Evolutionary conservation across 1,140 invertebrate genomes (phyloP), one percentile per base, ranked within the genome.

Genomic region (Mya arenaria): DNA sequence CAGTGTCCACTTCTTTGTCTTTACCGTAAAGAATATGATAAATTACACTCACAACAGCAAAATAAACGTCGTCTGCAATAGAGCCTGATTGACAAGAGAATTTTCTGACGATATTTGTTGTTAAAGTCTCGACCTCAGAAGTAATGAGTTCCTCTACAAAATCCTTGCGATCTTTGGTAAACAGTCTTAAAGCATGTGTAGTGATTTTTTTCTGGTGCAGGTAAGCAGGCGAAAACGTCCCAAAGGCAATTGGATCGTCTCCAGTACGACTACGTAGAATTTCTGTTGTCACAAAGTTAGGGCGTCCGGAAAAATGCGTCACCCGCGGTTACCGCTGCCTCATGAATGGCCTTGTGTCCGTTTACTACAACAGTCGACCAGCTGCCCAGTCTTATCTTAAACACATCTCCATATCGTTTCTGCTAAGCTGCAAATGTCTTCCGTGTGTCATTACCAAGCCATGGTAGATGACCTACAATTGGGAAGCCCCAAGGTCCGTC

Each of bases 401-500:
- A 86, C 15, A 85, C 34, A 44, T 85, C 75, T 6, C 84, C 84
- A 41, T 85, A 85, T 19, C 41, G 6, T 19, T 63, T 17, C 1
- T 55, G n/a, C 48, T 39, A 68, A 19, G 63, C 36, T 28, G 56
- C 28, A 15, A 83, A 37, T 28, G 30, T 69, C 17, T 25, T 28
- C n/a, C n/a, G n/a, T 56, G 36, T 28, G 10, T 74, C 39, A n/a
- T 68, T 41, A 4, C 30, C n/a, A 2, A 39, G 39, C 44, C 82
- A 79, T 6, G 78, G 78, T 17, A 87, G 58, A 55, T 71, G 66
- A n/a, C 85, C 86, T 32, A 87, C 17, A 0, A 87, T 25, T 4
- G 86, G 86, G n/a, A 87, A 44, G 3, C 75, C 75, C 74, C 66
- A 74, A n/a, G 86, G 86, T 5, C 86, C 85, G 48, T 82, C 72